A percentile compares a stretch with the other conserved stretches of the same genome.
Conservation (phyloP, 2,888 invertebrate genomes). For the Apamea monoglypha region DNA sequence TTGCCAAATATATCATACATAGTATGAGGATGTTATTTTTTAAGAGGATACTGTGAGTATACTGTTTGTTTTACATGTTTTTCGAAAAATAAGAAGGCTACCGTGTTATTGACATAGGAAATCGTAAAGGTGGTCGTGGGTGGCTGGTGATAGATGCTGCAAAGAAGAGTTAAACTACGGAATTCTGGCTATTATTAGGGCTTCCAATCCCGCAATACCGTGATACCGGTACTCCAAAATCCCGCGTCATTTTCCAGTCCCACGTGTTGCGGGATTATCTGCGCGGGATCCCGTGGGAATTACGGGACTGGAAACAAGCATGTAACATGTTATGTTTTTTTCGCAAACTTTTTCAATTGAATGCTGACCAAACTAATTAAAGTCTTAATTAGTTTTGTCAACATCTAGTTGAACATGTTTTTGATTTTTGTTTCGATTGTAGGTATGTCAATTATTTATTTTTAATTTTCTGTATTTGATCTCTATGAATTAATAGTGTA, state of each 20-base stretch:
- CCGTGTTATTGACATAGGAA: neutral
- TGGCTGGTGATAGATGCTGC: neutral
- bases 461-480: no score
- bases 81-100: neutral
- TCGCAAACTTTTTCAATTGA: neutral
- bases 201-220: neutral
- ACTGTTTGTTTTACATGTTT: no score
- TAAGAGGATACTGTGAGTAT: neutral
- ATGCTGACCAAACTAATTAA: neutral
- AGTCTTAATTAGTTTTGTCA: neutral
- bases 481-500: no score
- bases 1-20: constrained; percentile 1
- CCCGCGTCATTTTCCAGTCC: neutral
- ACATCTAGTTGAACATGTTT: no score
- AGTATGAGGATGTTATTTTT: constrained; percentile 10
- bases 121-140: neutral
- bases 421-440: no score
- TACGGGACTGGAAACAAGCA: no score
- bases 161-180: neutral
- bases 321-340: neutral
- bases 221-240: no score
- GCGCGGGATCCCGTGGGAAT: no score
- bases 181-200: neutral
- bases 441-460: no score
- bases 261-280: neutral